Base-by-base conservation (phyloP, 2,113 vertebrate species). In the Epinephelus cyanopodus region DNA sequence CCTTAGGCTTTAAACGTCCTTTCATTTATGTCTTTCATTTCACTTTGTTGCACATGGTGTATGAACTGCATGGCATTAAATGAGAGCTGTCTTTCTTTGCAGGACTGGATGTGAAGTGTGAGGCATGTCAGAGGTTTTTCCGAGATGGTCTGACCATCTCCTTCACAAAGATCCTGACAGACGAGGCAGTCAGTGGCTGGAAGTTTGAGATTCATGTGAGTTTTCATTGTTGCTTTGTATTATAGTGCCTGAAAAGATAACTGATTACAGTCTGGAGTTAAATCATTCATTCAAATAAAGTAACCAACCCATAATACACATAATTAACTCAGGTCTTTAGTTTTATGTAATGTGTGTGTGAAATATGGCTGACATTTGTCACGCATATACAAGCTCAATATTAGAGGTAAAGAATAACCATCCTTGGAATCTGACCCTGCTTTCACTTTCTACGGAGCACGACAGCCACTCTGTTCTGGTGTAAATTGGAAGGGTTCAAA, bases 181-280 rank as follows among this genome's bases (percentile, higher is more conserved):
- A 99, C 58, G 98, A 99, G 93, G 98, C 98, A 84, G 98, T 99
- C 92, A 99, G 98, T 33, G 98, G 98, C 90, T 99, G 98, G 98
- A 99, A 99, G 95, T 99, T 99, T 96, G 98, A 99, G 91, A 99
- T 99, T 93, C 98, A 99, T 94, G 98, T 99, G 91, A 98, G 98
- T 97, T 84, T 77, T 81, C 4, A 17, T 47, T 71, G 14, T 48
- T 74, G 6, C n/a, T 29, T 57, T 65, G 0, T 52, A n/a, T 82
- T 60, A 23, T 45, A 15, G 5, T 58, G 17, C 21, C 53, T 45
- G 2, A 11, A 48, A 57, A 11, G 52, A 42, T 25, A 18, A 3
- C 29, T 12, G 29, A 8, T 17, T 8, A 29, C 11, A 39, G 15
- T 23, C 25, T 9, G 17, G 39, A 18, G 15, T 33, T 9, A 13